Base-by-base conservation (phyloP, 2,888 invertebrate genomes). In the Eueremaeus valkanovi region DNA sequence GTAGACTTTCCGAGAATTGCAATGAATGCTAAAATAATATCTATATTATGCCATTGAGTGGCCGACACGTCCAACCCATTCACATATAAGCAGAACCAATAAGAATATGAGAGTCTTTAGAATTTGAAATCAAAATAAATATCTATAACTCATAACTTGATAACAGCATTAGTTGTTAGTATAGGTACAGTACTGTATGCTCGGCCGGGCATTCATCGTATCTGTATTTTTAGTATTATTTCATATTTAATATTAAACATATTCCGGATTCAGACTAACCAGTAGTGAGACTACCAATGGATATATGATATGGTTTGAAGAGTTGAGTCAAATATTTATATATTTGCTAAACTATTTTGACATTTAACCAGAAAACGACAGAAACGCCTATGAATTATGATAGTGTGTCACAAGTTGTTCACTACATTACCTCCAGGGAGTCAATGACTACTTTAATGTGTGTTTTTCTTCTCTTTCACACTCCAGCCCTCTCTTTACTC, bases 381-480 rank as follows among this genome's bases (percentile, higher is more conserved):
- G n/a, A 31, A 61, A 61, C 61, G 61, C 31, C 61, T 61, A 31
- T 61, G 61, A 61, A 61, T 61, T 61, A 61, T 61, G 61, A 61
- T 61, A 61, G 9, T 31, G 33, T 61, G 61, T 61, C 61, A 61
- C 61, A 16, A 61, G 31, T 61, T 61, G 33, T 51, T n/a, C 51
- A 51, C 51, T 21, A 51, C 51, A 51, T 51, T 61, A 61, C 61
- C 61, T 61, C 61, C 61, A 61, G 61, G 61, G 61, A 61, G 61
- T 61, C 31, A 31, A 27, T 61, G 61, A 61, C 31, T 29, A 61
- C 24, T 61, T 31, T 61, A 61, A 61, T 61, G 33, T 61, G 13
- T 61, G 61, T 31, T 31, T 16, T 16, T 61, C 31, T 58, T 24
- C n/a, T 8, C 9, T 18, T 18, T 51, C 21, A 8, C 8, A 5